phyloP scores from a whole-genome alignment of 2,113 vertebrate genomes.

The Pomatostomus ruficeps region DNA sequence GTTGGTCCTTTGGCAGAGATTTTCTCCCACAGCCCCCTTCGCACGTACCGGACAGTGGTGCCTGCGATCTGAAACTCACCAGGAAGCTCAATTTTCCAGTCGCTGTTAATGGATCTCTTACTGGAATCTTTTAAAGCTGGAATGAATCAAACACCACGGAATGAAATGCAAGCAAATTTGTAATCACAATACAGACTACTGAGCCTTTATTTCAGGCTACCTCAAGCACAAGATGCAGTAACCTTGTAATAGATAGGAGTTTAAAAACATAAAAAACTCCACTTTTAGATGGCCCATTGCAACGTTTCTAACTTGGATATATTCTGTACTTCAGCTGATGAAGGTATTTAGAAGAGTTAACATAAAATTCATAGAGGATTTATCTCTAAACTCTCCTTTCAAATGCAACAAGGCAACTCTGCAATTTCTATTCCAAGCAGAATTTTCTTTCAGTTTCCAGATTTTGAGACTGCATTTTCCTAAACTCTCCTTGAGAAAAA shows the following conservation, averaged over 20 bases:
- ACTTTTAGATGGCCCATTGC: not conserved
- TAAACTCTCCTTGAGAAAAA: not conserved
- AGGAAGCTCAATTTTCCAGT: constrained; percentile 98
- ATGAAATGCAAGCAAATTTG: not conserved
- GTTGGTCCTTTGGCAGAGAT: constrained; percentile 98
- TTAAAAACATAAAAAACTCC: not conserved
- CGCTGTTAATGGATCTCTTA: constrained; percentile 93
- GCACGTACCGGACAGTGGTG: constrained; percentile 93
- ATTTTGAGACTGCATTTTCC: not conserved
- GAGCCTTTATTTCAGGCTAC: not conserved
- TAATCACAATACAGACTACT: not conserved
- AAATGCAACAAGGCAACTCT: not conserved
- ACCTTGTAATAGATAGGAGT: not conserved
- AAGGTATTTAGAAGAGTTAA: not conserved
- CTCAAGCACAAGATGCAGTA: not conserved
- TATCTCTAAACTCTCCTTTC: not conserved
- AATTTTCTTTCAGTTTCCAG: not conserved
- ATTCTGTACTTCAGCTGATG: not conserved
- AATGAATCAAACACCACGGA: not conserved
- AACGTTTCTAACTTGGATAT: not conserved
- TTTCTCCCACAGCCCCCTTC: constrained; percentile 97
- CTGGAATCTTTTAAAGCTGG: constrained; percentile 91
- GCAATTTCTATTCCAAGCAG: not conserved
- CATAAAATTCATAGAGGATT: not conserved
- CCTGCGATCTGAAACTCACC: constrained; percentile 98